Evolutionary conservation across 1,140 invertebrate genomes (phyloP).

Genomic region (Platyscapa corneri): DNA sequence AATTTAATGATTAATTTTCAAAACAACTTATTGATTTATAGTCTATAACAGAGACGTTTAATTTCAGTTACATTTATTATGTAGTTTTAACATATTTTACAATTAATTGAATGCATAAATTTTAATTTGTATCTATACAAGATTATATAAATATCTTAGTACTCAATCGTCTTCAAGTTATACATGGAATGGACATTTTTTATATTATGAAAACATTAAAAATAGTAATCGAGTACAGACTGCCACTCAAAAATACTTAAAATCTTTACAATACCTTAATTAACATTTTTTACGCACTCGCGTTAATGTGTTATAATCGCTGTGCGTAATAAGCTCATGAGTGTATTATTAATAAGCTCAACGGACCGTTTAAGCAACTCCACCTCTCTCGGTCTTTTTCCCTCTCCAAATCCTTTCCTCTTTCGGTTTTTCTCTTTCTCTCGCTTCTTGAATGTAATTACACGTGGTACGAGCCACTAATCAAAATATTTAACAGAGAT

Average conservation of each 20-base stretch:
- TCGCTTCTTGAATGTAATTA: neutral
- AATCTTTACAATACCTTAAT: neutral
- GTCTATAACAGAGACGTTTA: too few species aligned
- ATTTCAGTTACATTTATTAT: too few species aligned
- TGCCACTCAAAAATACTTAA: neutral
- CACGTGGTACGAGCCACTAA: neutral
- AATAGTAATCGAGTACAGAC: neutral
- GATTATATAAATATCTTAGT: neutral
- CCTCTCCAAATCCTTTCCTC: neutral
- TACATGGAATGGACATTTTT: neutral
- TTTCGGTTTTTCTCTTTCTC: neutral
- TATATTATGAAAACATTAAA: neutral
- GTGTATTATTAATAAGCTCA: slow-evolving; percentile 13
- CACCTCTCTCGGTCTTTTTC: neutral
- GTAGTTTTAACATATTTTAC: too few species aligned
- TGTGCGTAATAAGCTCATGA: neutral
- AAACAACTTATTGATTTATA: too few species aligned
- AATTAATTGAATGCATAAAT: too few species aligned
- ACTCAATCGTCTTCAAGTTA: neutral
- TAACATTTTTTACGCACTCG: neutral
- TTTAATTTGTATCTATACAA: too few species aligned
- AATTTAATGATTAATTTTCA: too few species aligned
- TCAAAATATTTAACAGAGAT: slow-evolving; percentile 22
- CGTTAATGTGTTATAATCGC: neutral
- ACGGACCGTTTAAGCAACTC: neutral